Evolutionary conservation across 2,888 invertebrate genomes (phyloP).

Genomic region (Teinopalpus imperialis): DNA sequence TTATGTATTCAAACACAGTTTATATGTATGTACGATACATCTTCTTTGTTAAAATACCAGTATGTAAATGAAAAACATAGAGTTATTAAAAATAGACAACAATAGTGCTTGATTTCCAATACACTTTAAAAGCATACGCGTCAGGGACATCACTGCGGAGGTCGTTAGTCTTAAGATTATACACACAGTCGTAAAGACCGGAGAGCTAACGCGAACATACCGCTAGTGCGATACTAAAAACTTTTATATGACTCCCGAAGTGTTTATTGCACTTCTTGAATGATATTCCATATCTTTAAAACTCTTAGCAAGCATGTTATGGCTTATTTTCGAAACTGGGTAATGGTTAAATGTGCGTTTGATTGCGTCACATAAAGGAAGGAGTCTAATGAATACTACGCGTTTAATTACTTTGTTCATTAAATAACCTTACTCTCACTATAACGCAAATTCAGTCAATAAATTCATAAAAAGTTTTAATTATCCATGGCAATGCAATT

Average conservation of each 20-base stretch:
- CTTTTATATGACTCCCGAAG: conserved; percentile 32
- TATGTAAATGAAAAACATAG: conserved; percentile 43
- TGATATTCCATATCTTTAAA: conserved; percentile 26
- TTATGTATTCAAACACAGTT: neutral
- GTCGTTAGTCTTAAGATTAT: conserved; percentile 53
- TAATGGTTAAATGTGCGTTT: neutral
- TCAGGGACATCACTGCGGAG: conserved; percentile 45
- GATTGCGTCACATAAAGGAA: neutral
- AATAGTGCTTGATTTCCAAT: conserved; percentile 47
- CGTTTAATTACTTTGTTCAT: neutral
- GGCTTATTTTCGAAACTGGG: neutral
- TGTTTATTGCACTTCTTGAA: conserved; percentile 35
- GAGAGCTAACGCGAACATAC: conserved; percentile 29
- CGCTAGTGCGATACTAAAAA: conserved; percentile 34
- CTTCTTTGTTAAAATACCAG: conserved; percentile 16
- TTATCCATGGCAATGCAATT: conserved; percentile 5
- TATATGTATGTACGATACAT: conserved; percentile 1
- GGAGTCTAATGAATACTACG: neutral
- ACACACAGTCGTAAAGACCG: conserved; percentile 45
- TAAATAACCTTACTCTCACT: neutral
- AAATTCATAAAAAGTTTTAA: conserved; percentile 18
- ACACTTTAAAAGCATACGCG: conserved; percentile 30
- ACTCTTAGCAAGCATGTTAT: conserved; percentile 2
- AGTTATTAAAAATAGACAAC: conserved; percentile 33
- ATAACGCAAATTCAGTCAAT: neutral